Base-by-base conservation (phyloP, 2,797 vertebrate species). In the Sebastes iracundus region DNA sequence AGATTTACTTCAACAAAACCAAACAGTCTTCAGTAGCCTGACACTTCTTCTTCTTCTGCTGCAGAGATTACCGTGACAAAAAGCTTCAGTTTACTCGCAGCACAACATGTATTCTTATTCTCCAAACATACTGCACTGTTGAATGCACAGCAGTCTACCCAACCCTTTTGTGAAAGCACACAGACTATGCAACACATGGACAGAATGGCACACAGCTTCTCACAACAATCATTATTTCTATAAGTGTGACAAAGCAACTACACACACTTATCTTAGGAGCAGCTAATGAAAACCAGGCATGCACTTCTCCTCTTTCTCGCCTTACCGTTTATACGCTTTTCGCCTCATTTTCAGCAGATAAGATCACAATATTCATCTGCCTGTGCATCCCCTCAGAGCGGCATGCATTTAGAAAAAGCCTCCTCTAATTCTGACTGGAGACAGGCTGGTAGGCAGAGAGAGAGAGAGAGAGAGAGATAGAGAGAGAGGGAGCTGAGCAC, bases 301-400 rank as follows among this genome's bases (percentile, higher is more conserved):
- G 89, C 92, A 77, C 87, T 81, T 80, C 75, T 83, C 67, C 30
- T 53, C 84, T 84, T 58, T 71, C 61, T 80, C 62, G 63, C 73
- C 95, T 96, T 95, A 96, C 95, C 95, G 93, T 94, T 94, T 93
- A 88, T 88, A 55, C 64, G 93, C 87, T 92, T 95, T 95, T 85
- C 85, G 91, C 90, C 84, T 96, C 95, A 96, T 96, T 91, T 93
- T 95, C 89, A 89, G 90, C 75, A 81, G 92, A 91, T 92, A 90
- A 77, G 84, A 92, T 92, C 91, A 92, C 86, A 86, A 79, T 75
- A 89, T 90, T 89, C 93, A 92, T 88, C 88, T 88, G 88, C 59
- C 87, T 92, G 86, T 91, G 88, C 90, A 75, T 91, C 89, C 88
- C 88, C 82, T 94, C 86, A 80, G 85, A 94, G 88, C 88, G 38